These are phyloP conservation scores for Phenganax subtilis DNA, from an alignment of 92 coral and sea anemone species.

Conservation along the genomic window DNA sequence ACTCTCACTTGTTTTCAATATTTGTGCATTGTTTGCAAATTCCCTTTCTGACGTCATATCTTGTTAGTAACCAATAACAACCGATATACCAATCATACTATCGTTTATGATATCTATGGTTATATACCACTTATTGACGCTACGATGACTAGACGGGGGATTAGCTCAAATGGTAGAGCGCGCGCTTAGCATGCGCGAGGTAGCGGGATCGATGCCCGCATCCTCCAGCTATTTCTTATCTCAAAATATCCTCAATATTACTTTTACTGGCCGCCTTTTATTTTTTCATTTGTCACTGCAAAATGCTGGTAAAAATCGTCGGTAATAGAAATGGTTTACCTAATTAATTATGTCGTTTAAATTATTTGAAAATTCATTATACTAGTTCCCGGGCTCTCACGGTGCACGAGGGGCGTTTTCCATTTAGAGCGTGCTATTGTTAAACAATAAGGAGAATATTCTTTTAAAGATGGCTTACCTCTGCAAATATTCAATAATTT, in stretches of 20 bases:
- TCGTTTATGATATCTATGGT: neutral
- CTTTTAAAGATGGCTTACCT: too few relatives aligned
- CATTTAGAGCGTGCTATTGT: neutral
- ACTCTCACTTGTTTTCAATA: neutral
- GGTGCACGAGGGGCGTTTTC: neutral
- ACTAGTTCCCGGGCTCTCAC: slow-evolving; percentile 1
- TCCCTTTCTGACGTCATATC: too few relatives aligned
- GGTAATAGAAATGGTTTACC: too few relatives aligned
- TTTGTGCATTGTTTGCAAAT: slow-evolving; percentile 3
- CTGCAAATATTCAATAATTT: too few relatives aligned
- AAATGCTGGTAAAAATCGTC: too few relatives aligned
- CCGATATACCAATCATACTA: too few relatives aligned
- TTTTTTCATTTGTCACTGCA: too few relatives aligned
- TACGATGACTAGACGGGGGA: neutral
- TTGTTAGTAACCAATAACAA: neutral
- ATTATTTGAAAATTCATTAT: neutral
- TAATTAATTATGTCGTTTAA: neutral
- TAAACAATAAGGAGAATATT: too few relatives aligned
- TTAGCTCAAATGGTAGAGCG: slow-evolving; percentile 46
- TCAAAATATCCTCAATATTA: too few relatives aligned
- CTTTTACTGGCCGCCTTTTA: too few relatives aligned
- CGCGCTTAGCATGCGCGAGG: slow-evolving; percentile 47
- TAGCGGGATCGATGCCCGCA: slow-evolving; percentile 46
- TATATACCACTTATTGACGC: neutral
- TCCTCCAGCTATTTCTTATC: slow-evolving; percentile 13